Evolutionary conservation across 1,140 invertebrate genomes (phyloP), one percentile per base, ranked within the genome.

Genomic region (Diorhabda elongata): DNA sequence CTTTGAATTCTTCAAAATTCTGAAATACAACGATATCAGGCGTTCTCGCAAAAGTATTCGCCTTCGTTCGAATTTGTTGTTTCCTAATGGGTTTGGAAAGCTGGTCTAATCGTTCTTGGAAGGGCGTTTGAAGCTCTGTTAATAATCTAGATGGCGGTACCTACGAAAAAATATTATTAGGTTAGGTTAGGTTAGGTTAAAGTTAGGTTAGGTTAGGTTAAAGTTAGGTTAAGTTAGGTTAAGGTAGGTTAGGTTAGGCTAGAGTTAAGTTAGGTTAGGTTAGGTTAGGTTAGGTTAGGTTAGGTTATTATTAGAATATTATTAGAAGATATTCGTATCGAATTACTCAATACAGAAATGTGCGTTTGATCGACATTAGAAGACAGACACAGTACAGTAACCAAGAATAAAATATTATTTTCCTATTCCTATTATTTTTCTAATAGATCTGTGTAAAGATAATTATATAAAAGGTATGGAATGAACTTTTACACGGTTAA

Each of bases 1-100:
- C 68, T 26, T 76, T 65, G 26, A 80, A 81, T 3, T 74, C 62
- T 41, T 70, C 44, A 70, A 81, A 85, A 64, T 81, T 81, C 76
- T 84, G 82, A 69, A 84, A 84, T 56, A 84, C 69, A 3, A 85
- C 58, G 2, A 83, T 73, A 43, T 72, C 69, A 2, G 84, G 83
- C 26, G 66, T 76, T 2, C 76, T 68, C 42, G 73, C 71, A 47
- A 84, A 82, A 60, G 64, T 67, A 58, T 71, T 73, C 3, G 60
- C 65, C 66, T 73, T 67, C 41, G 64, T 62, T 5, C 57, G 56
- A 3, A 68, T 42, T 69, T 71, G 73, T 56, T 65, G 58, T 68
- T 71, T 76, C 66, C 72, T 66, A n/a, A 44, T 47, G 4, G 71
- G 68, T 42, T 74, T 74, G 41, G 11, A 67, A 41, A 77, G 60